Base-by-base conservation (phyloP, 2,888 invertebrate species). In the Ernsta delagoae region DNA sequence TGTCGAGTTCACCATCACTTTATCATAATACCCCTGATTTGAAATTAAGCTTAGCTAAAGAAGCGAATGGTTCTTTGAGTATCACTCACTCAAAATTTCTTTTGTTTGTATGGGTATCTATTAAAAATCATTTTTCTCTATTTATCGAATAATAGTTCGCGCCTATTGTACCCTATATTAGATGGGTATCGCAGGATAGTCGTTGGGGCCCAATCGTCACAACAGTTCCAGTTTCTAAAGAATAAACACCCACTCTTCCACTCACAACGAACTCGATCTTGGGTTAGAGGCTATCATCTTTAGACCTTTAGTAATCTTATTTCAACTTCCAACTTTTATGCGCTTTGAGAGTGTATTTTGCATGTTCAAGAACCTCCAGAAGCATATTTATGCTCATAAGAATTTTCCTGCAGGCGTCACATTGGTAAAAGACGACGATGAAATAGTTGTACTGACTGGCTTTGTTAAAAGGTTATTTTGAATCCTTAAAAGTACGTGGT, bases 211-310 rank as follows among this genome's bases (percentile, higher is more conserved):
- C 24, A 1, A 24, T 24, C 24, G 24, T 24, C 24, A 24, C 24
- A 24, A 62, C 16, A 50, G 50, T 8, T 62, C 61, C n/a, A 4
- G 61, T 62, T 62, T 36, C 36, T 50, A 50, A 62, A 62, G 48
- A 61, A 61, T 50, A 24, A 53, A 61, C 31, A 12, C 31, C 11
- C 31, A 12, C 45, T 48, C 12, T n/a, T 5, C 24, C 48, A 31
- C 45, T 31, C 4, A 31, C 34, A 5, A 34, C 45, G 8, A 48
- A 62, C 50, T 16, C 24, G 50, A 62, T 62, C 36, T n/a, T 48
- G 50, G 12, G 50, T 11, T 36, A 34, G 36, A 50, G 34, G 9
- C 16, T 39, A 50, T 39, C 31, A 31, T 31, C 62, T 16, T 11
- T 39, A 45, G 60, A 45, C 16, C 16, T 16, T n/a, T 9, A 53